Percentiles rank a stretch among this genome's conserved stretches.
These are phyloP conservation scores for Eurystomus gularis DNA, from an alignment of 2,113 vertebrate genomes.

Conservation along the genomic window DNA sequence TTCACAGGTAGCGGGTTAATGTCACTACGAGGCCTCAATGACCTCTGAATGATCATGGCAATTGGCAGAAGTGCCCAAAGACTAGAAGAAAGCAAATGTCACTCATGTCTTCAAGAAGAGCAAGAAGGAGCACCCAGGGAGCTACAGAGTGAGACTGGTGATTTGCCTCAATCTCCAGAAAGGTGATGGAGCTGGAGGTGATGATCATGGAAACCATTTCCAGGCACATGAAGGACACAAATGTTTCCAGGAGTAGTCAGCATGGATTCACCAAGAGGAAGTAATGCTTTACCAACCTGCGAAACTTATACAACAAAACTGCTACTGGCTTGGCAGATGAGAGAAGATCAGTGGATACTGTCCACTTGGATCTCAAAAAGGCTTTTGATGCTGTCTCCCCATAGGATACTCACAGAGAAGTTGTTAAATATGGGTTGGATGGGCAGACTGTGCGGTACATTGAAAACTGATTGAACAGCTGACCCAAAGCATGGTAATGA, in stretches of 20 bases:
- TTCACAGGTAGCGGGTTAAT: not conserved
- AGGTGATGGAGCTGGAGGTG: not conserved
- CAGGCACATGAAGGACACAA: not conserved
- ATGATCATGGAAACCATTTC: not conserved
- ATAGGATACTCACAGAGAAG: not conserved
- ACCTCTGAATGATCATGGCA: not conserved
- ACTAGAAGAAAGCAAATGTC: not conserved
- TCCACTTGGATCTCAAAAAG: not conserved
- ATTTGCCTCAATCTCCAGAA: not conserved
- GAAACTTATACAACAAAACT: not conserved
- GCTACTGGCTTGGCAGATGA: not conserved
- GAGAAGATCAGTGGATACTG: not conserved
- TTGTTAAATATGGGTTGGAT: not conserved
- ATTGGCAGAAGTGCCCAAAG: not conserved
- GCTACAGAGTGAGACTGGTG: not conserved
- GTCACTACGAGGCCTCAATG: not conserved
- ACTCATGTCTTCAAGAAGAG: not conserved
- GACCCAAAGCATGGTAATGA: not conserved
- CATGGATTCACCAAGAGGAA: not conserved
- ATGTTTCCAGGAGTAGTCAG: not conserved
- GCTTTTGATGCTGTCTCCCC: not conserved
- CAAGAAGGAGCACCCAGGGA: not conserved
- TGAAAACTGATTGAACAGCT: not conserved
- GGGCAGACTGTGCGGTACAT: not conserved
- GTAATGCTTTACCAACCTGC: not conserved